Evolutionary conservation across 2,888 invertebrate genomes (phyloP).

Genomic region (Poecilus cupreus): DNA sequence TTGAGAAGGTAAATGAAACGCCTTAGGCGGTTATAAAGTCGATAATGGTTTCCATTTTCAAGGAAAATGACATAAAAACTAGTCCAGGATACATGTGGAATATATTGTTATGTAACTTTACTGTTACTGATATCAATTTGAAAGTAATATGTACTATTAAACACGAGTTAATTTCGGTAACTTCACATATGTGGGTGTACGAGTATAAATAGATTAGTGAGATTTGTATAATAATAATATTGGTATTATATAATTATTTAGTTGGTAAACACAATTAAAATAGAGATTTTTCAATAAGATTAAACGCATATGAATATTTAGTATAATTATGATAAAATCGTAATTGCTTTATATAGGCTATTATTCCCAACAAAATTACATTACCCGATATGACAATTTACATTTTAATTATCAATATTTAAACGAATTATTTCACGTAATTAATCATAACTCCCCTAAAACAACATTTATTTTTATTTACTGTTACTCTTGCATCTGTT

Average conservation of each 20-base stretch:
- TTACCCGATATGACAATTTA: background rate
- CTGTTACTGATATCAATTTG: no score
- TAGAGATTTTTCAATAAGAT: background rate
- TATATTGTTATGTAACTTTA: no score
- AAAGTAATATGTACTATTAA: no score
- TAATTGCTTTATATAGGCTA: background rate
- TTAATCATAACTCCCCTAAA: no score
- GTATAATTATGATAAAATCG: background rate
- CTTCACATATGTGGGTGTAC: no score
- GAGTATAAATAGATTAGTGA: no score
- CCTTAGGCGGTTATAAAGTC: background rate
- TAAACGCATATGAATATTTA: background rate
- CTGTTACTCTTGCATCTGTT: no score
- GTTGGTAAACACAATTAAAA: background rate
- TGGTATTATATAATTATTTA: background rate
- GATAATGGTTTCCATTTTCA: constrained; percentile 35
- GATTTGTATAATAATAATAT: no score
- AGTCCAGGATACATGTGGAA: constrained; percentile 14
- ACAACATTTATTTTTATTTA: background rate
- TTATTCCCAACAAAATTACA: background rate
- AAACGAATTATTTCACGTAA: background rate
- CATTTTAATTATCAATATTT: background rate
- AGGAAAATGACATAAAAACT: constrained; percentile 16
- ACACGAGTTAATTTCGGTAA: no score
- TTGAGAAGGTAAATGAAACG: constrained; percentile 10